Evolutionary conservation across 2,888 invertebrate species (phyloP).

Genomic region (Chloroclystis v-ata): DNA sequence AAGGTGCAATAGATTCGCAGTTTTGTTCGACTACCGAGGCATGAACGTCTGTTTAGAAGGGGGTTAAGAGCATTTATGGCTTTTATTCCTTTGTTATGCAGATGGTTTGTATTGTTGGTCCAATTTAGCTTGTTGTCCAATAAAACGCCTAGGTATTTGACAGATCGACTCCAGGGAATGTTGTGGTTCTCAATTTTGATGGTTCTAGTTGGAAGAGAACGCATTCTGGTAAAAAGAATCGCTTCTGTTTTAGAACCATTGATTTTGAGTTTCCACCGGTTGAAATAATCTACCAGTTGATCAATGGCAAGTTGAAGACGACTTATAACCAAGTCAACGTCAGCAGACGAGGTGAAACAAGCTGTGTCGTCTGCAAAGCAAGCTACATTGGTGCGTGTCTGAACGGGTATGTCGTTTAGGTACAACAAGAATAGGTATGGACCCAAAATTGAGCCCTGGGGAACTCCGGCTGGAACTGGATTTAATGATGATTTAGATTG

Average conservation of each 20-base stretch:
- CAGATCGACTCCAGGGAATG: neutral
- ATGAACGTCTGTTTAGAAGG: neutral
- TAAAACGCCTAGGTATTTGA: neutral
- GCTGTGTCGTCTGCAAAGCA: slow-evolving; percentile 11
- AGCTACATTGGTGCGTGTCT: neutral
- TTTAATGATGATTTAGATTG: neutral
- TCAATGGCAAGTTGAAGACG: neutral
- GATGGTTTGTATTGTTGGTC: neutral
- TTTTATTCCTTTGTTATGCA: neutral
- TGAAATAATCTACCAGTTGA: neutral
- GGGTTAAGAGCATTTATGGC: neutral
- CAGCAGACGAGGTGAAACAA: neutral
- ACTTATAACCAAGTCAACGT: neutral
- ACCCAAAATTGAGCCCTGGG: slow-evolving; percentile 8
- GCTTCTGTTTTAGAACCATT: slow-evolving; percentile 10
- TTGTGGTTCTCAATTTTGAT: neutral
- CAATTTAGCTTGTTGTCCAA: neutral
- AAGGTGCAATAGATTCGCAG: neutral
- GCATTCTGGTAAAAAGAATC: slow-evolving; percentile 8
- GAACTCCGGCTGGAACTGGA: slow-evolving; percentile 4
- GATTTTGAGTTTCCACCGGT: slow-evolving; percentile 5
- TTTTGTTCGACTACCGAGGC: neutral
- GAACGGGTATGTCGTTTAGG: slow-evolving; percentile 6
- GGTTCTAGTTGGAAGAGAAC: neutral
- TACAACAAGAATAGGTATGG: slow-evolving; percentile 1